These are phyloP conservation scores for Polypedilum vanderplanki DNA, from an alignment of 1,140 invertebrate genomes.

Conservation along the genomic window DNA sequence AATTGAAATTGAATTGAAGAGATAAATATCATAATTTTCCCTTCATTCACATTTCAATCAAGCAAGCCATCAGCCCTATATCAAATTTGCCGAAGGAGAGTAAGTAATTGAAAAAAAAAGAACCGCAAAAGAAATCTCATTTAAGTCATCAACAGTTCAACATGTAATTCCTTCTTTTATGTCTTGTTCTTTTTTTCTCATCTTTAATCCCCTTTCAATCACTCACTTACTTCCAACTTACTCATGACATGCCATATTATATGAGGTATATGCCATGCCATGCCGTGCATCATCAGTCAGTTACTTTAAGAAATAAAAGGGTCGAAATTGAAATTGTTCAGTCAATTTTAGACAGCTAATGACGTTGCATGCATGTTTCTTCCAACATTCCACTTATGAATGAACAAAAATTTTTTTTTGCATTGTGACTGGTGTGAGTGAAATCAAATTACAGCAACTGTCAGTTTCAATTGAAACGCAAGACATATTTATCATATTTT, in stretches of 20 bases:
- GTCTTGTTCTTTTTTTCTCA: not conserved
- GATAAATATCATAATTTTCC: constrained; percentile 29
- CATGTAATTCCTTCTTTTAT: not conserved
- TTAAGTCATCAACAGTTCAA: constrained; percentile 2
- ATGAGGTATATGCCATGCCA: too few species aligned
- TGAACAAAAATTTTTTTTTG: not conserved
- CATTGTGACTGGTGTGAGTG: not conserved
- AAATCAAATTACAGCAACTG: constrained; percentile 28
- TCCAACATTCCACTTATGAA: not conserved
- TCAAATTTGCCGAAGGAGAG: not conserved
- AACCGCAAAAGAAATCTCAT: constrained; percentile 27
- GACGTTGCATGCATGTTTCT: constrained; percentile 22
- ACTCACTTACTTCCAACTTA: constrained; percentile 15
- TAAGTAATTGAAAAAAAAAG: constrained; percentile 22
- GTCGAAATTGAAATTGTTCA: not conserved
- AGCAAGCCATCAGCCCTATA: not conserved
- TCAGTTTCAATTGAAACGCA: constrained; percentile 22
- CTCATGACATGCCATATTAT: not conserved
- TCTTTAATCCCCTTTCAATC: constrained; percentile 17
- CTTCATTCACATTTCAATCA: constrained; percentile 11
- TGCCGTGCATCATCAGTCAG: too few species aligned
- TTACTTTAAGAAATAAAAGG: too few species aligned
- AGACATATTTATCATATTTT: constrained; percentile 28
- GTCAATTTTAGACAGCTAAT: constrained; percentile 24
- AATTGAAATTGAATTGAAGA: too few species aligned